Evolutionary conservation across 2,797 vertebrate genomes (phyloP), one percentile per base, ranked within the genome.

Genomic region (Myotis findleyi): DNA sequence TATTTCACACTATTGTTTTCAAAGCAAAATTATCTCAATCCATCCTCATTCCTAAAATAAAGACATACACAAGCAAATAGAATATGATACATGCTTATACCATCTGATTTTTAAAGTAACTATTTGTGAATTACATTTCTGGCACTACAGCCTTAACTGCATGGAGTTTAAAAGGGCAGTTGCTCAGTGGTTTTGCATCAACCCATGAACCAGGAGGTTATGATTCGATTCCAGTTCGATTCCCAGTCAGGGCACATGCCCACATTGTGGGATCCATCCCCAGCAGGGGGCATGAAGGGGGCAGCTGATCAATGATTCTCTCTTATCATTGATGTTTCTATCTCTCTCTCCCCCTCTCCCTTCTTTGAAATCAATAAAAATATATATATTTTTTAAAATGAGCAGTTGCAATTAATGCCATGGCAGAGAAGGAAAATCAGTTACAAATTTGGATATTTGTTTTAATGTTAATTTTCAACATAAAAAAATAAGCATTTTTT

Each of bases 61-160:
- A 38, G 92, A 68, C 62, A 82, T 53, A 80, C 38, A 68, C 18
- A 93, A 66, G 82, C 72, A 2, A 92, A 92, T 38, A 84, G 18
- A 94, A 64, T 93, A 57, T 25, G 62, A 38, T 89, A 73, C 77
- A 17, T 76, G 12, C 14, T 14, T 49, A 57, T 83, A 36, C 7
- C 17, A 84, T 92, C 94, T 91, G 25, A 84, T 80, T 92, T 94
- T 62, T 23, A 86, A 72, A 87, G 14, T 13, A 93, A 87, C 88
- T 30, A 73, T n/a, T 92, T 81, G 6, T 72, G 33, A 84, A 62
- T 83, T 41, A 57, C 7, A 59, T 73, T 33, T 86, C 18, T 90
- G 23, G 3, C 30, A 33, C 38, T 68, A 49, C 57, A 72, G 64
- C 71, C 87, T 86, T 71, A 88, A 38, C 36, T 85, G 44, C 51